Evolutionary conservation across 1,140 invertebrate species (phyloP), one percentile per base, ranked within the genome.

Genomic region (Dufourea novaeangliae): DNA sequence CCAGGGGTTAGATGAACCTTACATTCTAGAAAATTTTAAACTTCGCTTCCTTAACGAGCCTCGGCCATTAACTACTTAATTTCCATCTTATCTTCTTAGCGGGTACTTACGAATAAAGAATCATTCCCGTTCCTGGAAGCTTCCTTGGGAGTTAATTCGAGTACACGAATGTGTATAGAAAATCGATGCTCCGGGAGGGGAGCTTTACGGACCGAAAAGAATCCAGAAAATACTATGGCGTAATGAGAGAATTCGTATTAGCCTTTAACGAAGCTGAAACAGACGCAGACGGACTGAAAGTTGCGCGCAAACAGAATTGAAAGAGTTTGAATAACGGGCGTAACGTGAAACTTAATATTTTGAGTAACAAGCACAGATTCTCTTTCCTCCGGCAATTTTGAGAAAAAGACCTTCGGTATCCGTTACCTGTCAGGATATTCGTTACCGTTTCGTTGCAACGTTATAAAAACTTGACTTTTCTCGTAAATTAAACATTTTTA

Each of bases 331-430:
- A 83, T 83, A 82, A 82, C 72, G 69, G 76, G 44, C 46, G 79
- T 82, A 78, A 72, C 74, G 75, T 78, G 81, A 74, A 83, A 83
- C 64, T 82, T 76, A 69, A 83, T 83, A 83, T 82, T 76, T 83
- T 72, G 67, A 73, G 74, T 83, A 83, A 83, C 81, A 70, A 82
- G 81, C 74, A 25, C n/a, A 37, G 74, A 83, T 82, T 78, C 52
- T 67, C 27, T 83, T 78, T 78, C 71, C 69, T 56, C 63, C 78
- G 74, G 67, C 46, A 54, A 63, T 73, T n/a, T 39, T n/a, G 62
- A 44, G 37, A 29, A 29, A 44, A 63, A 63, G n/a, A 61, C n/a
- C n/a, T 50, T 50, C 46, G n/a, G 4, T 37, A 8, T 22, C 37
- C 57, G 34, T 37, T 34, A 8, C 37, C 20, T 10, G 32, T 6